Base-by-base conservation (phyloP, 2,113 vertebrate species). In the Tachuris rubrigastra region DNA sequence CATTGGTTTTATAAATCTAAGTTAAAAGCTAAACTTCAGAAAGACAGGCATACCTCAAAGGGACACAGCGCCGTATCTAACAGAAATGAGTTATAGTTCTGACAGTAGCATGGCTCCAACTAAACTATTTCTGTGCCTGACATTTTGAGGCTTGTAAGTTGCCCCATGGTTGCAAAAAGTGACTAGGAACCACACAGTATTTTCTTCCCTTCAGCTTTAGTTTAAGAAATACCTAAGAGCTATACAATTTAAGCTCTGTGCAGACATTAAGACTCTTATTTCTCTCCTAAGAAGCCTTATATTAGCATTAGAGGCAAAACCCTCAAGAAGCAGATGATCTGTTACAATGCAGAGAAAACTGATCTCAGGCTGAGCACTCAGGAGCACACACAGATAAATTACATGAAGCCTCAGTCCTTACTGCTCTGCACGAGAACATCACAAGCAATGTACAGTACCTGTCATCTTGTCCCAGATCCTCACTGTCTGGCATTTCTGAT, bases 401-500 rank as follows among this genome's bases (percentile, higher is more conserved):
- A 58, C 75, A 39, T 2, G 39, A 37, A 83, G 35, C 72, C 66
- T 72, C 9, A 2, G 39, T 42, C 63, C 18, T 5, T 47, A 19
- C 31, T 37, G 55, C 5, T 14, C 73, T 49, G 91, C 65, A 65
- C 2, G 1, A 68, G 76, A 76, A 30, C 83, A 67, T 27, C 49
- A 55, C 58, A 49, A 79, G 25, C 52, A 25, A 59, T 1, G 31
- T 77, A 94, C 53, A 31, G 97, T 98, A 98, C 98, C 98, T 98
- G 95, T 95, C 92, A 87, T 93, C 97, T 86, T 97, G 97, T 95
- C 91, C 97, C 80, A 92, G 82, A 90, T 98, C 96, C 78, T 98
- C 96, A 52, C 94, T 90, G 93, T 98, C 98, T 95, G 98, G 91
- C 98, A 98, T 98, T 87, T 93, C 97, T 95, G 97, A 90, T 55